These are phyloP conservation scores for Philereme transversata DNA, from an alignment of 2,888 invertebrate genomes.

Conservation along the genomic window DNA sequence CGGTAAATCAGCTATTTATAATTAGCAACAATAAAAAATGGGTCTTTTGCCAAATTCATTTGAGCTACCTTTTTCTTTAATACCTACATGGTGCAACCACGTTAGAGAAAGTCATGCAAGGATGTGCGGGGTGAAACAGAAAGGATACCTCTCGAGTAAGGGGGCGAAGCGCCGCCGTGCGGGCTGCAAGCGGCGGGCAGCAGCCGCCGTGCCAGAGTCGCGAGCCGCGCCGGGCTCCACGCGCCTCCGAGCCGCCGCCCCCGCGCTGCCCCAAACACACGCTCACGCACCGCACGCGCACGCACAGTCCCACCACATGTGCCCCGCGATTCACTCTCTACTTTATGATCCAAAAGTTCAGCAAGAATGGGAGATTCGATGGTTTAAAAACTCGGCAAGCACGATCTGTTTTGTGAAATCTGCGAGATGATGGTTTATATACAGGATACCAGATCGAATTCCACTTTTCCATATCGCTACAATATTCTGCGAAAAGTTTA, in stretches of 20 bases:
- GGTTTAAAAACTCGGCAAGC: conserved; percentile 5
- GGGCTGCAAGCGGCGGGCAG: conserved; percentile 89
- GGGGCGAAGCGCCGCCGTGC: conserved; percentile 87
- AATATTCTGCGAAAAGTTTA: not conserved
- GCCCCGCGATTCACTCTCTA: conserved; percentile 58
- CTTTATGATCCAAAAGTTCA: conserved; percentile 33
- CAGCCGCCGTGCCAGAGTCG: conserved; percentile 82
- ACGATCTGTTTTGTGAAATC: conserved; percentile 20
- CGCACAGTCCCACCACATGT: conserved; percentile 54
- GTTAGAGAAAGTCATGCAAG: conserved; percentile 27
- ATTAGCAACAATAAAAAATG: not conserved
- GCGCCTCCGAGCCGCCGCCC: conserved; percentile 51
- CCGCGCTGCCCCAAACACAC: conserved; percentile 79
- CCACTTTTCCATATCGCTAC: not conserved
- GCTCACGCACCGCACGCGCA: conserved; percentile 69
- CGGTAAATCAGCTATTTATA: not conserved
- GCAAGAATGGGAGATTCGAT: conserved; percentile 17
- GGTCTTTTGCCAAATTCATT: not conserved
- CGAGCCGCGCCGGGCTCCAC: conserved; percentile 77
- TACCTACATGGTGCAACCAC: conserved; percentile 17
- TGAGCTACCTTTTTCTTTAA: not conserved
- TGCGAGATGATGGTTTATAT: conserved; percentile 11
- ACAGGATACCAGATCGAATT: conserved; percentile 6
- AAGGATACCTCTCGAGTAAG: conserved; percentile 87
- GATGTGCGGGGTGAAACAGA: conserved; percentile 32